Evolutionary conservation across 2,888 invertebrate species (phyloP).

Genomic region (Mythimna pallens): DNA sequence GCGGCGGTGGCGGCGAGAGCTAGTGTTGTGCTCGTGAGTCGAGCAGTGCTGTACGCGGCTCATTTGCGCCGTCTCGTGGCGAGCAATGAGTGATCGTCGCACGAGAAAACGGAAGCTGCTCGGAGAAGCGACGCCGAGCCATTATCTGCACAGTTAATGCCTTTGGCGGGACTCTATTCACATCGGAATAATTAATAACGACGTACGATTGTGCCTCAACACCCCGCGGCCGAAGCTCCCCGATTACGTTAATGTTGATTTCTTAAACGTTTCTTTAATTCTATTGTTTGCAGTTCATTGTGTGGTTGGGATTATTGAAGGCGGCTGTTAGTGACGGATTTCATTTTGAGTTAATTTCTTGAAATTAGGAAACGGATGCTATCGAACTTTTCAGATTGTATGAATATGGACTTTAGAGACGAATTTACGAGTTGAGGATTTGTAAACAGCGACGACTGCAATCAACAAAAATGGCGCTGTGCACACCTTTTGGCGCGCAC

Average conservation of each 20-base stretch:
- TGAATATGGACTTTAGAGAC: neutral
- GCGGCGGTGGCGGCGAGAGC: conserved; percentile 13
- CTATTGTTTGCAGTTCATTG: conserved; percentile 52
- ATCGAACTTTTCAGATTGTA: neutral
- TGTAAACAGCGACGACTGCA: conserved; percentile 22
- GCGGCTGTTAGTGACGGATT: conserved; percentile 25
- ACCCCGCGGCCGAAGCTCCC: conserved; percentile 63
- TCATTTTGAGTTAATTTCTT: conserved; percentile 13
- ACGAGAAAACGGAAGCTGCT: conserved; percentile 68
- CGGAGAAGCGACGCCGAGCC: conserved; percentile 68
- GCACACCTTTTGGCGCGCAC: conserved; percentile 32
- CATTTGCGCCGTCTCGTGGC: conserved; percentile 59
- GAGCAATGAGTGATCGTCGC: conserved; percentile 72
- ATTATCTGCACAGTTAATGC: conserved; percentile 82
- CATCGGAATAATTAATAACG: conserved; percentile 84
- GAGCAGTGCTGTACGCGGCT: conserved; percentile 46
- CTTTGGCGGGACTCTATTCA: conserved; percentile 82
- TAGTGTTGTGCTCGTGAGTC: conserved; percentile 29
- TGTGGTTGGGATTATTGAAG: conserved; percentile 30
- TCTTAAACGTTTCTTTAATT: conserved; percentile 65
- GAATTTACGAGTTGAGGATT: conserved; percentile 19
- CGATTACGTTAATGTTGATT: conserved; percentile 61
- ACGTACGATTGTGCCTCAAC: conserved; percentile 73
- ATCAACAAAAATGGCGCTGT: conserved; percentile 30
- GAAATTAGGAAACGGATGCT: neutral